phyloP scores from a whole-genome alignment of 2,113 vertebrate genomes.

The Nerophis lumbriciformis region DNA sequence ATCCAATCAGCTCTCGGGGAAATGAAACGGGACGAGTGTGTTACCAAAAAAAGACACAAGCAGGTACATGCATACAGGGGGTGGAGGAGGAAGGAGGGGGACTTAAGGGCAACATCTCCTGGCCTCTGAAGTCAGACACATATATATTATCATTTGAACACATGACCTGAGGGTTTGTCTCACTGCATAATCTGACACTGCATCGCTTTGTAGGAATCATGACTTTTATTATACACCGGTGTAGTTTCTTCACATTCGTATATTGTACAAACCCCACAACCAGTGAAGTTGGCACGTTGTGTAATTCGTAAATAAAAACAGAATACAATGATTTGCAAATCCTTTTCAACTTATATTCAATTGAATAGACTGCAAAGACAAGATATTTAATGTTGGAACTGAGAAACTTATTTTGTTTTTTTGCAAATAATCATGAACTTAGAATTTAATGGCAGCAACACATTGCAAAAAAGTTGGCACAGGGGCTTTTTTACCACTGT shows the following conservation, averaged over 20 bases:
- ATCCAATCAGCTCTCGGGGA: constrained; percentile 70
- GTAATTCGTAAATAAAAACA: too few species aligned
- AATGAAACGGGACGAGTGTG: constrained; percentile 67
- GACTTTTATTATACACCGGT: constrained; percentile 38
- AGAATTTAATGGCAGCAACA: too few species aligned
- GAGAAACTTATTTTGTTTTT: too few species aligned
- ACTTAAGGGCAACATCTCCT: constrained; percentile 44
- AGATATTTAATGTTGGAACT: too few species aligned
- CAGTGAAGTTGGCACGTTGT: too few species aligned
- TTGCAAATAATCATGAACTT: too few species aligned
- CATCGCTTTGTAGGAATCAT: constrained; percentile 25
- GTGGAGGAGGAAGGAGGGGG: constrained; percentile 21
- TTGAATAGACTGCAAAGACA: too few species aligned
- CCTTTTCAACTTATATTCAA: too few species aligned
- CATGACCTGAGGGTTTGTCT: constrained; percentile 39
- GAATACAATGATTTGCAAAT: too few species aligned
- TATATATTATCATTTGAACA: constrained; percentile 60
- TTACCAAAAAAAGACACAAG: constrained; percentile 47
- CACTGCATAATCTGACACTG: constrained; percentile 45
- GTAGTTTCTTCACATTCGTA: background rate
- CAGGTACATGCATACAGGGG: constrained; percentile 19
- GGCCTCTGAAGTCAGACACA: constrained; percentile 40
- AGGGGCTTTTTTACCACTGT: too few species aligned
- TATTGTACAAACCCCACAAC: too few species aligned
- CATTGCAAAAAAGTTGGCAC: too few species aligned